Conservation (phyloP, 2,113 vertebrate species). For the Alligator mississippiensis region DNA sequence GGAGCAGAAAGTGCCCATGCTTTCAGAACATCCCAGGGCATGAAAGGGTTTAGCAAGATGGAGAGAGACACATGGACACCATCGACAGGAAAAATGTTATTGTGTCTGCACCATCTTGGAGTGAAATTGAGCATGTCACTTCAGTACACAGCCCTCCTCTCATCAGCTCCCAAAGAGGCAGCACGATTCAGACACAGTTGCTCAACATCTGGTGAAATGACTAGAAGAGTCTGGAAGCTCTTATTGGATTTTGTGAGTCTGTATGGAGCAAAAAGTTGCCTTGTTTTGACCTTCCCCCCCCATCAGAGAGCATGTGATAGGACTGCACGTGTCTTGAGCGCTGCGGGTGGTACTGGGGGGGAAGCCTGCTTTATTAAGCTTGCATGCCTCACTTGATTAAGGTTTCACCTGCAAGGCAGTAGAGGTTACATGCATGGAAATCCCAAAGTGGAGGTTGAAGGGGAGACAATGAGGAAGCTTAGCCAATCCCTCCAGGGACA, state of each 20-base stretch:
- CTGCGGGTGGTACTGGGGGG: background rate
- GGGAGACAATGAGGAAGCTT: conserved; percentile 48
- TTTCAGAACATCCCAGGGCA: accelerated
- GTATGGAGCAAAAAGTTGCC: accelerated
- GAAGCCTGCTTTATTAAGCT: background rate
- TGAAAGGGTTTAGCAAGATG: conserved; percentile 42
- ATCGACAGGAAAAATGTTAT: conserved; percentile 55
- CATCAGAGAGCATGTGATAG: background rate
- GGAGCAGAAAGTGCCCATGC: conserved; percentile 53
- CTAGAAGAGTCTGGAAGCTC: background rate
- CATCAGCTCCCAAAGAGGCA: conserved; percentile 53
- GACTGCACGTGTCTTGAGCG: accelerated
- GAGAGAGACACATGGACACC: conserved; percentile 62
- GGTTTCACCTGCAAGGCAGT: background rate
- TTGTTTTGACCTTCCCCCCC: accelerated
- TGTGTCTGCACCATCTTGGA: conserved; percentile 62
- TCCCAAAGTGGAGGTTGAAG: conserved; percentile 58
- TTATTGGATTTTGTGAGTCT: accelerated
- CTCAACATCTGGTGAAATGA: background rate
- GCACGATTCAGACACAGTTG: background rate
- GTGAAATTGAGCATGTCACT: conserved; percentile 68
- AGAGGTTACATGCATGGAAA: background rate
- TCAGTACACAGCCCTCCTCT: conserved; percentile 59
- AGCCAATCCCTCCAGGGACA: conserved; percentile 40
- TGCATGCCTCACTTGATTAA: accelerated